Percentiles rank a stretch among this genome's conserved stretches.
Conservation (phyloP, 2,113 vertebrate genomes). For the Rostratula benghalensis region DNA sequence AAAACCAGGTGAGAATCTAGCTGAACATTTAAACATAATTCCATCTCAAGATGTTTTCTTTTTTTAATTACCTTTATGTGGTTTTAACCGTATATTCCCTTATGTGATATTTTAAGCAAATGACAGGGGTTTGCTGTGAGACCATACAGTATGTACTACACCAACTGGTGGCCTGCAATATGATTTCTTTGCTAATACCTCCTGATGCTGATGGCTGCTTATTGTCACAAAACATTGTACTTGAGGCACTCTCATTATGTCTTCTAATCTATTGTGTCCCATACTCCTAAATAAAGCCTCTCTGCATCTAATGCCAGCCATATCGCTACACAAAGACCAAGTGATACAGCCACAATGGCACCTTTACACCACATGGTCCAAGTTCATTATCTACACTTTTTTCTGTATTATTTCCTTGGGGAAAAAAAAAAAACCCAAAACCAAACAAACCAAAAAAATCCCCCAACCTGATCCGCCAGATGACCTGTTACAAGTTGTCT, state of each 20-base stretch:
- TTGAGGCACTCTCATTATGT: neutral
- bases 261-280: neutral
- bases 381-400: neutral
- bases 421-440: neutral
- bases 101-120: neutral
- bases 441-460: neutral
- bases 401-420: neutral
- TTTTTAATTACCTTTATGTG: neutral
- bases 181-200: neutral
- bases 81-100: conserved; percentile 12
- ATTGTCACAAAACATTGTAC: neutral
- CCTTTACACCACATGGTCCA: neutral
- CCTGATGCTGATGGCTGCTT: neutral
- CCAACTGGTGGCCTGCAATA: neutral
- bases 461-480: neutral
- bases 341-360: neutral
- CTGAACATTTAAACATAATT: neutral
- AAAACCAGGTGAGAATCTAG: conserved; percentile 6
- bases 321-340: neutral
- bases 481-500: neutral
- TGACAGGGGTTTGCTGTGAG: neutral
- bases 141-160: neutral
- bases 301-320: neutral
- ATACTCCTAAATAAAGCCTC: neutral
- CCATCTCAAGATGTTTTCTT: neutral